phyloP scores from a whole-genome alignment of 2,888 invertebrate genomes.

The Dusona sp. region DNA sequence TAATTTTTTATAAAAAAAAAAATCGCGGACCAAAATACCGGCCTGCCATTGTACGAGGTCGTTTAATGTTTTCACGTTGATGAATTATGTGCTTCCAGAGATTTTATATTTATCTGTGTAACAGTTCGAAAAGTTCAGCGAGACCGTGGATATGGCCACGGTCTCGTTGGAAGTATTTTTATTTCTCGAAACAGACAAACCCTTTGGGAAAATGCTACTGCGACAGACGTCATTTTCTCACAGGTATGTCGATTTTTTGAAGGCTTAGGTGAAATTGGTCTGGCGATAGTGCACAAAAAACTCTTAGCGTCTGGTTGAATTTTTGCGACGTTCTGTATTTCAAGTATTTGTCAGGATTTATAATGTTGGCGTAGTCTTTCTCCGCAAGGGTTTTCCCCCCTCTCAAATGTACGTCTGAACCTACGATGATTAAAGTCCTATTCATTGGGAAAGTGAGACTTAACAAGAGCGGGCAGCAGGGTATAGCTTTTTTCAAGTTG shows the following conservation, averaged over 20 bases:
- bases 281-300: constrained; percentile 6
- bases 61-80: not conserved
- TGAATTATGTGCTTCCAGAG: not conserved
- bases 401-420: constrained; percentile 53
- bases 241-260: constrained; percentile 34
- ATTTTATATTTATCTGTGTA: not conserved
- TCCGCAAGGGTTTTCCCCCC: constrained; percentile 18
- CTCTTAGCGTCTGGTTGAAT: constrained; percentile 11
- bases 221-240: constrained; percentile 10
- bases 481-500: constrained; percentile 43
- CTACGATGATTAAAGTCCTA: constrained; percentile 62
- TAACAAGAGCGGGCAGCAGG: constrained; percentile 33
- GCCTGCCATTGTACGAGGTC: not conserved
- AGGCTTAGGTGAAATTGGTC: constrained; percentile 55
- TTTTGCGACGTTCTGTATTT: constrained; percentile 51
- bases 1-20: not conserved
- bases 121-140: not conserved
- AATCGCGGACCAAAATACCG: not conserved
- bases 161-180: not conserved
- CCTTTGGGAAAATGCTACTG: not conserved
- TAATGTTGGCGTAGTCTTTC: constrained; percentile 64
- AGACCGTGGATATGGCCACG: not conserved
- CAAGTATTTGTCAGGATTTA: constrained; percentile 39
- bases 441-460: constrained; percentile 62
- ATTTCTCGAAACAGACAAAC: not conserved